phyloP scores from a whole-genome alignment of 92 coral and sea anemone genomes.

The Porites cylindrica region DNA sequence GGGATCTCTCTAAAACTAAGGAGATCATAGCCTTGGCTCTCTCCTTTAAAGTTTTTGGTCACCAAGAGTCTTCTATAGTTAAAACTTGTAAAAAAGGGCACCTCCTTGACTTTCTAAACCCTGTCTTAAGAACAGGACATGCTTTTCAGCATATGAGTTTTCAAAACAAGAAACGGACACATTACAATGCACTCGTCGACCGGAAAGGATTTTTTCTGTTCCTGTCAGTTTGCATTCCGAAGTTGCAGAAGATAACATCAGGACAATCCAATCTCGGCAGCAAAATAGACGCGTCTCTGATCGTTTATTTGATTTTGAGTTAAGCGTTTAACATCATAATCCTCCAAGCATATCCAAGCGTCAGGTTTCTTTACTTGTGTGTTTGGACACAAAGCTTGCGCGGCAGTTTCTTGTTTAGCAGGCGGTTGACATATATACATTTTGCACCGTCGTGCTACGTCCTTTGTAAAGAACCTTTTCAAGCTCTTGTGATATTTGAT shows the following conservation, averaged over 20 bases:
- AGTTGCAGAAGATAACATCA: constrained; percentile 38
- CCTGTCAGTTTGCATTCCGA: constrained; percentile 44
- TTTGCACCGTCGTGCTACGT: constrained; percentile 5
- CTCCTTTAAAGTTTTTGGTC: too few relatives aligned
- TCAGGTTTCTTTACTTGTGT: constrained; percentile 16
- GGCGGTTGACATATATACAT: constrained; percentile 18
- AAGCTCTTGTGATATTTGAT: constrained; percentile 40
- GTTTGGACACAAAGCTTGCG: constrained; percentile 10
- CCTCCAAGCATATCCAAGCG: neutral
- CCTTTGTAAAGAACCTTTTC: constrained; percentile 6
- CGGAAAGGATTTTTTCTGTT: constrained; percentile 34
- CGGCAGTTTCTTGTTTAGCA: constrained; percentile 10
- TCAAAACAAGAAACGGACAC: constrained; percentile 21
- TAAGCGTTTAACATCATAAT: neutral
- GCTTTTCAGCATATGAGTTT: too few relatives aligned
- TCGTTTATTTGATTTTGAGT: neutral
- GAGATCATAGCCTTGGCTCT: too few relatives aligned
- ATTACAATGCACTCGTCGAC: constrained; percentile 46
- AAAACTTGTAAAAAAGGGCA: neutral
- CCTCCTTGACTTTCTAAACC: constrained; percentile 5
- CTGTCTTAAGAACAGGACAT: too few relatives aligned
- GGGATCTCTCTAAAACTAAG: too few relatives aligned
- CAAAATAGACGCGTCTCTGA: neutral
- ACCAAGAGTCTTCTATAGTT: neutral
- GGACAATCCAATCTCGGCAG: neutral